Percentiles rank a stretch among this genome's conserved stretches.
Evolutionary conservation across 2,113 vertebrate genomes (phyloP).

Genomic region (Cranoglanis bouderius): DNA sequence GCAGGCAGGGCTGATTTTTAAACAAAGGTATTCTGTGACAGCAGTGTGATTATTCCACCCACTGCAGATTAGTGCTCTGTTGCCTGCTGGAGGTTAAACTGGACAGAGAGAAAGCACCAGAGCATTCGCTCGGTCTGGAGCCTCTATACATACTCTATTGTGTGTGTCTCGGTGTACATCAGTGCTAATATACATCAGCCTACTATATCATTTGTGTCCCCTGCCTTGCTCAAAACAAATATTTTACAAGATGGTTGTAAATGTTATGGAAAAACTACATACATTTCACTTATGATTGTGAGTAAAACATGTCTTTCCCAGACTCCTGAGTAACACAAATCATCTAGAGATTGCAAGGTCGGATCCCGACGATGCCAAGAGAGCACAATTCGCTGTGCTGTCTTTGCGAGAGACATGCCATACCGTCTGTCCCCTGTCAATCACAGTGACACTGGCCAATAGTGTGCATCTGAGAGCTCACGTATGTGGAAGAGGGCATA

Average conservation of each 20-base stretch:
- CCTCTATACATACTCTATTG: not conserved
- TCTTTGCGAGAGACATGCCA: not conserved
- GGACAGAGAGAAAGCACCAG: slow-evolving; percentile 23
- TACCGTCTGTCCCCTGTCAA: not conserved
- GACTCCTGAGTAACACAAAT: not conserved
- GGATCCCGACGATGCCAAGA: not conserved
- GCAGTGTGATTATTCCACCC: slow-evolving; percentile 45
- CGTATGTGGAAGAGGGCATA: not conserved
- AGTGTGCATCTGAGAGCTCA: not conserved
- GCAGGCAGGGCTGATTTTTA: slow-evolving; percentile 17
- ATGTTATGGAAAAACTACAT: not conserved
- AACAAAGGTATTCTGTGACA: slow-evolving; percentile 42
- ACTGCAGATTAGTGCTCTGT: slow-evolving; percentile 32
- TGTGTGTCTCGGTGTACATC: not conserved
- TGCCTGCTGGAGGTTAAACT: slow-evolving; percentile 17
- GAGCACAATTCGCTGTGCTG: not conserved
- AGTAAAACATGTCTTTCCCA: not conserved
- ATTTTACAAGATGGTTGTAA: not conserved
- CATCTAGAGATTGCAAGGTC: not conserved
- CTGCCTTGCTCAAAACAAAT: not conserved
- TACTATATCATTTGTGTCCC: not conserved
- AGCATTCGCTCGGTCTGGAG: not conserved
- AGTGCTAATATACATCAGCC: not conserved
- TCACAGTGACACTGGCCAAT: not conserved
- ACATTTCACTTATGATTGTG: not conserved